These are phyloP conservation scores for Leptarthrus brevirostris DNA, from an alignment of 2,888 invertebrate species.

Conservation along the genomic window DNA sequence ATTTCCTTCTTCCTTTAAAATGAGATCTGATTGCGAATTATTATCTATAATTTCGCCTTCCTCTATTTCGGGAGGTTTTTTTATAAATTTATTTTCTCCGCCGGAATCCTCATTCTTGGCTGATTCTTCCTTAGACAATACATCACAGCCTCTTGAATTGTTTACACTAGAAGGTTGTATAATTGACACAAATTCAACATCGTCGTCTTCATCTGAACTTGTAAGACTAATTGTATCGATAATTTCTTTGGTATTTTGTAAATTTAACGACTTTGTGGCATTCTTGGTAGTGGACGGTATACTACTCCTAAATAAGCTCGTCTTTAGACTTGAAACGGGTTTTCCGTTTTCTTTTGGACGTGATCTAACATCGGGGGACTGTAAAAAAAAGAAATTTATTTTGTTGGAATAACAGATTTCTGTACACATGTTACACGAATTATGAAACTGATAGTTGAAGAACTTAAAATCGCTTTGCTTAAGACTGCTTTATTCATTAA, in stretches of 20 bases:
- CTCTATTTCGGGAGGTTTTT: no score
- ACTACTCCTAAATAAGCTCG: not conserved
- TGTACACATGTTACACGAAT: no score
- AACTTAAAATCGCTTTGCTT: no score
- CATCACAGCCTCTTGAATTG: not conserved
- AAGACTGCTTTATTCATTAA: no score
- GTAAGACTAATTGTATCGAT: not conserved
- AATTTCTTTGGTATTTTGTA: not conserved
- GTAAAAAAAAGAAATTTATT: not conserved
- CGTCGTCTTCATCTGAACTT: slow-evolving; percentile 19
- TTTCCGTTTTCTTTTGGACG: not conserved
- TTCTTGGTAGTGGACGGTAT: not conserved
- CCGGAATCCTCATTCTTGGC: no score
- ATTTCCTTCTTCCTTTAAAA: no score
- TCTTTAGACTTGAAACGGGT: not conserved
- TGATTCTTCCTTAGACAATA: no score
- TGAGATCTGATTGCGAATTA: no score
- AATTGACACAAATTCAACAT: not conserved
- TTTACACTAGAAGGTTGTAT: not conserved
- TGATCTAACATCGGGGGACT: not conserved
- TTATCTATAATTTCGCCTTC: no score
- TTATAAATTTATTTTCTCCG: no score
- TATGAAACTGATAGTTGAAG: no score
- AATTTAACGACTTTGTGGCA: not conserved
- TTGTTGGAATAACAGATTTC: no score